Conservation (phyloP, 2,888 invertebrate species). For the Aleiodes alternator region DNA sequence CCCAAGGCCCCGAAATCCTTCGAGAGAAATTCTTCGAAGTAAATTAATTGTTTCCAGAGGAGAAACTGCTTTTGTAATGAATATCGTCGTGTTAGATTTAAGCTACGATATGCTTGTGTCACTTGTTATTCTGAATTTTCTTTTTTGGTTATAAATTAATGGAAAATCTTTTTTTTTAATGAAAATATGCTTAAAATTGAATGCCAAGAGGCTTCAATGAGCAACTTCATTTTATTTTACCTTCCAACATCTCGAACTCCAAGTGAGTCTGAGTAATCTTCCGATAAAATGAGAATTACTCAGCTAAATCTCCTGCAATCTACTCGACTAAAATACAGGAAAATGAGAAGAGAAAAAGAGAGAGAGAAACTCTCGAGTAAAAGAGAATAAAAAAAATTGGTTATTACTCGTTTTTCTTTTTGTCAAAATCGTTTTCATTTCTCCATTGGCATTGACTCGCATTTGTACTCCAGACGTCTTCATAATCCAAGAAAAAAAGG, state of each 20-base stretch:
- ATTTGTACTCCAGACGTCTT: conserved; percentile 30
- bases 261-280: too few species aligned
- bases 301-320: conserved; percentile 24
- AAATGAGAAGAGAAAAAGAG: not conserved
- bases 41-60: not conserved
- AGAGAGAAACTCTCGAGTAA: too few species aligned
- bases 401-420: conserved; percentile 18
- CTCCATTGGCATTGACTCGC: conserved; percentile 19
- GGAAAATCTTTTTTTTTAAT: too few species aligned
- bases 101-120: too few species aligned
- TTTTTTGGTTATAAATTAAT: too few species aligned
- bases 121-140: not conserved
- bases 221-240: too few species aligned
- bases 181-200: too few species aligned
- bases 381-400: not conserved
- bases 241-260: too few species aligned
- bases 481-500: conserved; percentile 22
- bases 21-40: not conserved
- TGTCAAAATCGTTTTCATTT: conserved; percentile 27
- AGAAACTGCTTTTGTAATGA: not conserved
- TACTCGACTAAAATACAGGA: conserved; percentile 6
- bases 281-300: conserved; percentile 5
- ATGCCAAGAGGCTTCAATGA: too few species aligned
- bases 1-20: not conserved
- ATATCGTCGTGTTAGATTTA: too few species aligned